Base-by-base conservation (phyloP, 2,888 invertebrate genomes). In the Cosmorhoe ocellata region DNA sequence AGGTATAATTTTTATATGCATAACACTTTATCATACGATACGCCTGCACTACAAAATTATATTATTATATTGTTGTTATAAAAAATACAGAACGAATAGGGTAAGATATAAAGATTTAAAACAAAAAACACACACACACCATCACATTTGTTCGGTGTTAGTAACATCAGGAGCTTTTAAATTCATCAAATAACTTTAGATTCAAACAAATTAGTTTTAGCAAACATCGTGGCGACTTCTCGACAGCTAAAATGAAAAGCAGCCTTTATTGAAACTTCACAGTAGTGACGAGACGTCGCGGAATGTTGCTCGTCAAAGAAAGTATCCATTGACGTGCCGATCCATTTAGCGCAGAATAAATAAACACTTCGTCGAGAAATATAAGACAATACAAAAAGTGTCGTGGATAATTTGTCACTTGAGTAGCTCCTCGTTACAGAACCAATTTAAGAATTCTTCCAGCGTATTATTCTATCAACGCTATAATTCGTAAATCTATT, bases 201-300 rank as follows among this genome's bases (percentile, higher is more conserved):
- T 6, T 24, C 24, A 24, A 7, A 24, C 6, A 6, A 24, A 24
- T 24, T 24, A 24, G 24, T 24, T 24, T 6, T 24, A 24, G 24
- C 24, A 24, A 26, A 26, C 26, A 36, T 12, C n/a, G 28, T 7
- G 26, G 70, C 67, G 74, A 76, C 71, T 73, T 63, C 56, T 64
- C 65, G 69, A 73, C 74, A 75, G 63, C 70, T 58, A 11, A 65
- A 61, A 69, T 70, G 63, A 61, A 61, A 70, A 69, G 70, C 71
- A 74, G 71, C 71, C 63, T 77, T 75, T 76, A 77, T 78, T 79
- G 76, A 77, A 79, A 77, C 66, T 74, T 76, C 76, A 69, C 68
- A 71, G 73, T 69, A 64, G 7, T 28, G 38, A 13, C 53, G 64
- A 72, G 63, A 67, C 52, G 64, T 63, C 60, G 42, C 51, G 40